Evolutionary conservation across 2,113 vertebrate genomes (phyloP), one percentile per base, ranked within the genome.

Genomic region (Planiliza haematocheilus): DNA sequence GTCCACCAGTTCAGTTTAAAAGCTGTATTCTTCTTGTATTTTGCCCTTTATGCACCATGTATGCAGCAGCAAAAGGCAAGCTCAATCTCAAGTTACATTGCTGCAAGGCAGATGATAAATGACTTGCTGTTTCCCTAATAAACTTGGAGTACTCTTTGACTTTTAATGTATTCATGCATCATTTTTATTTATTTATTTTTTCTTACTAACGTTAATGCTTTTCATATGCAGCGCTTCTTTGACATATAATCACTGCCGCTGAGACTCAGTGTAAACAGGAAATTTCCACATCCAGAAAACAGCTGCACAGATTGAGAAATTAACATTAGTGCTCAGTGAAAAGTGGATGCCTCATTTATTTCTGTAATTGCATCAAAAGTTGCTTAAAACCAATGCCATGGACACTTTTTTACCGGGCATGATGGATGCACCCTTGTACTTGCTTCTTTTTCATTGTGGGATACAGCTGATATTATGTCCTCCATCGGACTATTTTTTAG

Each of bases 301-400:
- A 50, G 51, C 48, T 71, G 58, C 18, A 55, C 57, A 74, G 70
- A 86, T 63, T 68, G 68, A 80, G 76, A 78, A 85, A 34, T 74
- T 46, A 82, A 63, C 56, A 70, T 50, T 62, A 21, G 55, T 52
- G 36, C 51, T 71, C 41, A 2, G 17, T 58, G 49, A 75, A 77
- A 43, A 77, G 55, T 2, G 8, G 34, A 61, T 16, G 63, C 67
- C 73, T 85, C 43, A 72, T 84, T 88, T 86, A 64, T 85, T 87
- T 84, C 60, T 70, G 20, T 77, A 86, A 88, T 86, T 90, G 74
- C 70, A 73, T 24, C 36, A 88, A 77, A 30, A 79, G 36, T 79
- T 87, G 66, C 85, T 86, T 78, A 52, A 85, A 76, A 84, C 83
- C 51, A 70, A 46, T 78, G 69, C 49, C 43, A 55, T 63, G 59